phyloP scores from a whole-genome alignment of 2,113 vertebrate genomes.

The Sander vitreus region DNA sequence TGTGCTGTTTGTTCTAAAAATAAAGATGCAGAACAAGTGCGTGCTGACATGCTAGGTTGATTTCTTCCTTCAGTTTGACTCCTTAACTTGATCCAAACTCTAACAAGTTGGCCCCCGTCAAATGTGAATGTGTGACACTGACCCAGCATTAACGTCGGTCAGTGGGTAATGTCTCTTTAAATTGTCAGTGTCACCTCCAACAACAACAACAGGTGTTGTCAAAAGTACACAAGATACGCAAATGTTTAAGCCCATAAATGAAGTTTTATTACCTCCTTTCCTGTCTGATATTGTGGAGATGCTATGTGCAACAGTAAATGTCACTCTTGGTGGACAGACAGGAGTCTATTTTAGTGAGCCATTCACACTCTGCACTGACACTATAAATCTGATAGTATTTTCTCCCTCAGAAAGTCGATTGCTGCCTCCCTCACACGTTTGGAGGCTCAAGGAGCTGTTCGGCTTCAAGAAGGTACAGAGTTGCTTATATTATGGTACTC shows the following conservation, averaged over 20 bases:
- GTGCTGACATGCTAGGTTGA: background rate
- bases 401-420: conserved; percentile 49
- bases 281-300: conserved; percentile 48
- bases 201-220: conserved; percentile 67
- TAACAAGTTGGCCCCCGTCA: background rate
- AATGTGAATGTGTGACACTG: conserved; percentile 26
- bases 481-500: conserved; percentile 6
- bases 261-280: conserved; percentile 66
- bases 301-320: conserved; percentile 60
- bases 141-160: conserved; percentile 10
- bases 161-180: conserved; percentile 18
- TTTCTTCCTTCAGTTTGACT: conserved; percentile 21
- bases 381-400: conserved; percentile 78
- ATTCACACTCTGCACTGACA: conserved; percentile 58
- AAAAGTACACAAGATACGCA: conserved; percentile 18
- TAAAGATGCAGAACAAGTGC: background rate
- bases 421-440: conserved; percentile 22
- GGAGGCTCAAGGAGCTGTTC: conserved; percentile 42
- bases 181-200: conserved; percentile 32
- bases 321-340: conserved; percentile 40
- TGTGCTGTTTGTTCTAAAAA: conserved; percentile 22
- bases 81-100: conserved; percentile 18
- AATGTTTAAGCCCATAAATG: conserved; percentile 56
- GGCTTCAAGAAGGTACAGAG: conserved; percentile 35
- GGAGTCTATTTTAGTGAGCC: conserved; percentile 76